A percentile compares a stretch with the other conserved stretches of the same genome.
These are phyloP conservation scores for Sitobion miscanthi DNA, from an alignment of 1,140 invertebrate species.

Conservation along the genomic window DNA sequence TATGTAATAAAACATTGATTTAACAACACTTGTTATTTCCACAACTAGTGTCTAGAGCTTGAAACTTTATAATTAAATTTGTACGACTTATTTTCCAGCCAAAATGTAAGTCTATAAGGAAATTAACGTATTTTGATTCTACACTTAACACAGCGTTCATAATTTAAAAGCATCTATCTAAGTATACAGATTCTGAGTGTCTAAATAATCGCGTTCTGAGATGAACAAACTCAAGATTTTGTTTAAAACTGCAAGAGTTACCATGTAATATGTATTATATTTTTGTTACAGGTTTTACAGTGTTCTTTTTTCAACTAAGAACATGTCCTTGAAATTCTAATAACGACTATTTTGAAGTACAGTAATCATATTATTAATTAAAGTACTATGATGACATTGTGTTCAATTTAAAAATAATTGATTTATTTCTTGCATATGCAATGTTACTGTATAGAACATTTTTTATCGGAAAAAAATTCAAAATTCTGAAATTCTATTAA, in stretches of 20 bases:
- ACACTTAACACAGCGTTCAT: not conserved
- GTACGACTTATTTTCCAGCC: not conserved
- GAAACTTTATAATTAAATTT: not conserved
- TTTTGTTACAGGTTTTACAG: not conserved
- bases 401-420: too few relatives aligned
- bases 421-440: too few relatives aligned
- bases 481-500: too few relatives aligned
- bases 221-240: not conserved
- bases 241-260: not conserved
- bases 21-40: not conserved
- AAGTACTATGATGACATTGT: too few relatives aligned
- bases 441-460: too few relatives aligned
- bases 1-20: not conserved
- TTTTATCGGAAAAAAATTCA: too few relatives aligned
- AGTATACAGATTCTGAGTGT: not conserved
- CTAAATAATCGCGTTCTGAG: not conserved
- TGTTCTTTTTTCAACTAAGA: not conserved
- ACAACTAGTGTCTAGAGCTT: not conserved
- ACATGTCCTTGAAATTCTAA: too few relatives aligned
- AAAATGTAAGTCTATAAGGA: not conserved
- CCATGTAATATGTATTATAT: not conserved
- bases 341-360: too few relatives aligned
- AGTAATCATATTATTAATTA: too few relatives aligned
- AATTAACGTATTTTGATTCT: not conserved
- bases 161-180: not conserved